Percentiles rank a stretch among this genome's conserved stretches.
Conservation (phyloP, 1,140 invertebrate genomes). For the Zaprionus capensis region DNA sequence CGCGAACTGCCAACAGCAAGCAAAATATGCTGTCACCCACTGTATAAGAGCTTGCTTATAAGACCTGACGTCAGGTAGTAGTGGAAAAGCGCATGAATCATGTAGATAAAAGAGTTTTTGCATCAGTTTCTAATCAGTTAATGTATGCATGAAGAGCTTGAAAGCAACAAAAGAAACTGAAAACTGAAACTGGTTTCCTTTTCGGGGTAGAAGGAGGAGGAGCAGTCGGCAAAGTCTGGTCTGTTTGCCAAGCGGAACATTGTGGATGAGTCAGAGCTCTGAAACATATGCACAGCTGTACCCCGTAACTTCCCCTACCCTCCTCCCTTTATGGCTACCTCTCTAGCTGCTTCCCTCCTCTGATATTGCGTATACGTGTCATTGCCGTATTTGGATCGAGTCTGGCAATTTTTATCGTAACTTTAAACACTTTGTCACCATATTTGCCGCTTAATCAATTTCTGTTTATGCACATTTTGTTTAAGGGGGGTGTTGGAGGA, state of each 20-base stretch:
- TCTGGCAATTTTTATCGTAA: slow-evolving; percentile 42
- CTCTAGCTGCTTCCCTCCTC: background rate
- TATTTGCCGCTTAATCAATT: slow-evolving; percentile 79
- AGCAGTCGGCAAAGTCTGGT: slow-evolving; percentile 2
- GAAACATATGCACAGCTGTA: slow-evolving; percentile 33
- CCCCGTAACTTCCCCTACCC: background rate
- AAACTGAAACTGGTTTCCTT: slow-evolving; percentile 68
- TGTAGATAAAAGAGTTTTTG: slow-evolving; percentile 30
- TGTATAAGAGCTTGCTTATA: slow-evolving; percentile 9
- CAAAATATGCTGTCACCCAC: slow-evolving; percentile 18
- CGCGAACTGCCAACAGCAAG: slow-evolving; percentile 36
- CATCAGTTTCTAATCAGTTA: slow-evolving; percentile 58
- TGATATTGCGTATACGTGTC: slow-evolving; percentile 72
- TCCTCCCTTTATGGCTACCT: background rate
- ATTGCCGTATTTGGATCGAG: slow-evolving; percentile 71
- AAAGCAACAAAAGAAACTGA: slow-evolving; percentile 8
- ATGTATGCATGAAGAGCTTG: background rate
- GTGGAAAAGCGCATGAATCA: slow-evolving; percentile 53
- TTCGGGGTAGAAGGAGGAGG: slow-evolving; percentile 3
- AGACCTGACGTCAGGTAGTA: slow-evolving; percentile 21
- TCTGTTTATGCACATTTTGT: slow-evolving; percentile 61
- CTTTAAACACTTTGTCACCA: slow-evolving; percentile 75
- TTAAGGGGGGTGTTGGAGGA: background rate
- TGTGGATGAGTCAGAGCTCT: slow-evolving; percentile 55
- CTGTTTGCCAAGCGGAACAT: slow-evolving; percentile 40